Evolutionary conservation across 2,113 vertebrate species (phyloP).

Genomic region (Etia nguti): DNA sequence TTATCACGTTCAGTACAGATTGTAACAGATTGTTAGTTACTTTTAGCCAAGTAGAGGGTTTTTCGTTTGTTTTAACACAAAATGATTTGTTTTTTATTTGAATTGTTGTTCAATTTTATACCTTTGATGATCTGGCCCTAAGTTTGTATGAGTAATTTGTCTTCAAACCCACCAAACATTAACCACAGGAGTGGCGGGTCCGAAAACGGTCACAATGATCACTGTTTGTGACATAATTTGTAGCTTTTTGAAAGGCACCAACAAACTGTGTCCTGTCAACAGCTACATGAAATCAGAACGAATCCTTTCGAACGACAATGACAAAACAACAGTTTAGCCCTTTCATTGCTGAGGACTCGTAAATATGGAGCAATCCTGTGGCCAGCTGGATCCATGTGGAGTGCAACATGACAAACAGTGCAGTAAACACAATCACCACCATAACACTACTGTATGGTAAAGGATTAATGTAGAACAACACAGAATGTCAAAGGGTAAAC

Average conservation of each 20-base stretch:
- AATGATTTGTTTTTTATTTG: fast-evolving
- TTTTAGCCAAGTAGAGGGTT: background rate
- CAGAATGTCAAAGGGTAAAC: background rate
- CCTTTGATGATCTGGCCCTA: background rate
- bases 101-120: background rate
- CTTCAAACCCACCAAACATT: background rate
- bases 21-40: background rate
- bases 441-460: background rate
- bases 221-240: background rate
- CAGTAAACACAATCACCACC: background rate
- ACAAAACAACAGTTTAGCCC: background rate
- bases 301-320: background rate
- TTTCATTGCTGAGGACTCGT: background rate
- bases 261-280: background rate
- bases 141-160: background rate
- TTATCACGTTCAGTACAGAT: background rate
- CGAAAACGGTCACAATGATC: background rate
- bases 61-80: background rate
- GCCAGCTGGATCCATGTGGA: background rate
- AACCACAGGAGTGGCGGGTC: background rate
- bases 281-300: background rate
- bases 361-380: background rate
- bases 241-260: background rate
- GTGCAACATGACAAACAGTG: background rate
- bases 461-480: background rate